A percentile compares a stretch with the other conserved stretches of the same genome.
Conservation (phyloP, 2,797 vertebrate species). For the Brotula barbata region DNA sequence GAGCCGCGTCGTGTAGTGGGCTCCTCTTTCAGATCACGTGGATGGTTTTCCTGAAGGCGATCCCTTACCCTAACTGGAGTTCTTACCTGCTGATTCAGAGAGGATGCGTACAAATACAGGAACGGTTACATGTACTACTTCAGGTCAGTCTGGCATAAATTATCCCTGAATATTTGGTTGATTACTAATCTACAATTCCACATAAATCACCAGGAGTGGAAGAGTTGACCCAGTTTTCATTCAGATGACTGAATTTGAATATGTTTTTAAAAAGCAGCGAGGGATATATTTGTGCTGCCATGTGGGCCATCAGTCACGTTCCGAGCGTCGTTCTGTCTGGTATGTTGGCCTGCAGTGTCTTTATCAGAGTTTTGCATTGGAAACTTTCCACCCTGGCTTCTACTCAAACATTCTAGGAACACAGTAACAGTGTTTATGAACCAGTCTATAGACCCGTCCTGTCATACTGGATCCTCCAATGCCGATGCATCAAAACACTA, state of each 20-base stretch:
- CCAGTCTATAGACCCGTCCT: no score
- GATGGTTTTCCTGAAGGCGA: background rate
- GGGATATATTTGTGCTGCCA: background rate
- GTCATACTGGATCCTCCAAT: no score
- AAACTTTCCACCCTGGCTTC: no score
- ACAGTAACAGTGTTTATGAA: no score
- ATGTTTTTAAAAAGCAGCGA: background rate
- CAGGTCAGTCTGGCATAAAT: background rate
- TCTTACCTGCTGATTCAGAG: background rate
- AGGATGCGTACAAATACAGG: background rate
- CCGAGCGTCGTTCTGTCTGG: slow-evolving; percentile 28
- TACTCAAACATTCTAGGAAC: no score
- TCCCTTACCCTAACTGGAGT: background rate
- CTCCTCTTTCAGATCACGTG: slow-evolving; percentile 37
- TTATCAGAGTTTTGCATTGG: slow-evolving; percentile 39
- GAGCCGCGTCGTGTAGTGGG: no score
- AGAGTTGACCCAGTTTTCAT: no score
- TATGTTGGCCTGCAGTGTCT: slow-evolving; percentile 19
- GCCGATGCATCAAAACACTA: no score
- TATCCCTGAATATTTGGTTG: no score
- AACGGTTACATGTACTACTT: background rate
- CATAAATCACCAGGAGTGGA: no score
- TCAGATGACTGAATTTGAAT: background rate
- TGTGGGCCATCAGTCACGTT: slow-evolving; percentile 24
- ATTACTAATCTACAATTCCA: no score